A percentile compares a stretch with the other conserved stretches of the same genome.
phyloP scores from a whole-genome alignment of 2,797 vertebrate genomes.

The Pangasius larnaudii region DNA sequence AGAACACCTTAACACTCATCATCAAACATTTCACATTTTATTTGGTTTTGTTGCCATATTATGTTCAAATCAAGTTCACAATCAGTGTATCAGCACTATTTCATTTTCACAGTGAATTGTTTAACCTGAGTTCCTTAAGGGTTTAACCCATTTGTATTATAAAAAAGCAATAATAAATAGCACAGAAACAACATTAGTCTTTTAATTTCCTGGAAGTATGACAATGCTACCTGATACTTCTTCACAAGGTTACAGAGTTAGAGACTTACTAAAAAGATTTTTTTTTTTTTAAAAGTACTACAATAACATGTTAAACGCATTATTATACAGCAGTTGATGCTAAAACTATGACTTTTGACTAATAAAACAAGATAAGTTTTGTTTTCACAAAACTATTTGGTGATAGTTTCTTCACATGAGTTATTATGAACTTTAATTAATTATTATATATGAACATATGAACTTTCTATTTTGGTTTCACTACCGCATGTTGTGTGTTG shows the following conservation, averaged over 20 bases:
- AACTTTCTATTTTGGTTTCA: constrained; percentile 34
- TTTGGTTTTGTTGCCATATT: not conserved
- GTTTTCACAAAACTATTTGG: not conserved
- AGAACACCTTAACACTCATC: not conserved
- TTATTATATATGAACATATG: not conserved
- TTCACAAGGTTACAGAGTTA: constrained; percentile 1
- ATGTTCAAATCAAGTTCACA: not conserved
- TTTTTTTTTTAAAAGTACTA: not conserved
- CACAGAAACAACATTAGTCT: not conserved
- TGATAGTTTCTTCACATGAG: not conserved
- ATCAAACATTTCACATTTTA: constrained; percentile 19
- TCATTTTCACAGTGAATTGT: constrained; percentile 18
- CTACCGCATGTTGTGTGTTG: constrained; percentile 51
- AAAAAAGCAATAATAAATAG: constrained; percentile 24
- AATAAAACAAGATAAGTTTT: not conserved
- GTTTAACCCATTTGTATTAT: not conserved
- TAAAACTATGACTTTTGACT: not conserved
- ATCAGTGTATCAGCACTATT: not conserved
- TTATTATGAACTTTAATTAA: not conserved
- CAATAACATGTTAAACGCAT: not conserved
- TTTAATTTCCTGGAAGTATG: not conserved
- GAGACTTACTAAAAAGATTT: not conserved
- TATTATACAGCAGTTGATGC: not conserved
- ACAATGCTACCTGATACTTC: not conserved
- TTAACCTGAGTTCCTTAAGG: constrained; percentile 15